These are phyloP conservation scores for Gari tellinella DNA, from an alignment of 2,888 invertebrate species.

Conservation along the genomic window DNA sequence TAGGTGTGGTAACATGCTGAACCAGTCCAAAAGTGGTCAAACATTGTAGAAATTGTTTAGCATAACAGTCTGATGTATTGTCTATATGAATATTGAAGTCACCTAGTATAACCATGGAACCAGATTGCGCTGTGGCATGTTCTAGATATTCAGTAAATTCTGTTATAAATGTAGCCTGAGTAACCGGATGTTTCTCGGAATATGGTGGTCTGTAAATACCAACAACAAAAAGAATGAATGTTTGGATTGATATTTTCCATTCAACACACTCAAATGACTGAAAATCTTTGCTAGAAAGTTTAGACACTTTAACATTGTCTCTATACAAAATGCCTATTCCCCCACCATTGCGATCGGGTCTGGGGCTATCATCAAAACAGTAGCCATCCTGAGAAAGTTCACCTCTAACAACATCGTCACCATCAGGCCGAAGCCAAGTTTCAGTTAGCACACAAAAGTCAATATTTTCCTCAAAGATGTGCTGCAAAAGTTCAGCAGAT, in stretches of 20 bases:
- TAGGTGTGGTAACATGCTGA: conserved; percentile 22
- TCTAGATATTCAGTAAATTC: conserved; percentile 30
- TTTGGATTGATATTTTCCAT: conserved; percentile 3
- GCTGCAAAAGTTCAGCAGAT: conserved; percentile 3
- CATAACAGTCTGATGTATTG: conserved; percentile 23
- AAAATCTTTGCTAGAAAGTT: background rate
- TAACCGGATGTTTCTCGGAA: conserved; percentile 24
- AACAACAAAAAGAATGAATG: conserved; percentile 12
- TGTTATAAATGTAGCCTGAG: conserved; percentile 23
- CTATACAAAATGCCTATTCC: background rate
- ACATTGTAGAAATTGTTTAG: conserved; percentile 27
- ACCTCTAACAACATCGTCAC: conserved; percentile 6
- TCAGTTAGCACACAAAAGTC: conserved; percentile 14
- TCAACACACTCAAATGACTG: conserved; percentile 5
- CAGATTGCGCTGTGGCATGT: conserved; percentile 1
- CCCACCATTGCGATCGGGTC: background rate
- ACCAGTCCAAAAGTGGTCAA: conserved; percentile 25
- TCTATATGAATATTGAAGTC: conserved; percentile 26
- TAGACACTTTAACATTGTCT: conserved; percentile 13
- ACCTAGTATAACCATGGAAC: conserved; percentile 12
- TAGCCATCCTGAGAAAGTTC: conserved; percentile 5
- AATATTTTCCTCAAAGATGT: conserved; percentile 8
- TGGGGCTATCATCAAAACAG: conserved; percentile 1
- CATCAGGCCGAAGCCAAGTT: conserved; percentile 8
- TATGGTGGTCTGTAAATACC: conserved; percentile 38